Conservation (phyloP, 2,113 vertebrate genomes). For the Phocoena sinus region DNA sequence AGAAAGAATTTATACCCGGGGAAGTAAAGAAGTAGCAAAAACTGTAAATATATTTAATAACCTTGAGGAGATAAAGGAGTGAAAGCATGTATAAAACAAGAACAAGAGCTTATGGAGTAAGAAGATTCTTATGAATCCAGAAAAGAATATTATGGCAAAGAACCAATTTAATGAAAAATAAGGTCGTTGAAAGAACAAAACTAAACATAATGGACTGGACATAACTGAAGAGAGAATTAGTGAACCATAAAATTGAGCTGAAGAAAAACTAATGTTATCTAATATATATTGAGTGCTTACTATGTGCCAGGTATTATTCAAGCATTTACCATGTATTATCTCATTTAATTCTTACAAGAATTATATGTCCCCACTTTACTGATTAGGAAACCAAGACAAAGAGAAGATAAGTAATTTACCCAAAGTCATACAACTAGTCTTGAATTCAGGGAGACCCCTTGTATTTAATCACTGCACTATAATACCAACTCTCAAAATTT, state of each 20-base stretch:
- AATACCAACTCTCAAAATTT: not conserved
- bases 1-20: not conserved
- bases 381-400: slow-evolving; percentile 32
- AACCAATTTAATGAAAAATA: slow-evolving; percentile 11
- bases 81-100: not conserved
- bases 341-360: not conserved
- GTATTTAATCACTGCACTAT: not conserved
- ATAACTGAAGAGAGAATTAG: slow-evolving; percentile 5
- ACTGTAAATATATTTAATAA: not conserved
- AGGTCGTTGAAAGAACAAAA: slow-evolving; percentile 3
- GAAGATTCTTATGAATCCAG: not conserved
- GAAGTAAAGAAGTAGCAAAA: not conserved
- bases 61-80: not conserved
- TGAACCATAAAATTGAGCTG: not conserved
- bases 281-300: not conserved
- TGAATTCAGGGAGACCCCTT: not conserved
- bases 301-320: not conserved
- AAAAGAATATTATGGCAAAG: not conserved
- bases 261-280: not conserved
- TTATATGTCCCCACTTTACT: not conserved
- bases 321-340: not conserved
- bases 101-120: not conserved
- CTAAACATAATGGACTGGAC: not conserved
- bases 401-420: not conserved
- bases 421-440: not conserved